Evolutionary conservation across 2,888 invertebrate genomes (phyloP).

Genomic region (Macrosoma leucophasiata): DNA sequence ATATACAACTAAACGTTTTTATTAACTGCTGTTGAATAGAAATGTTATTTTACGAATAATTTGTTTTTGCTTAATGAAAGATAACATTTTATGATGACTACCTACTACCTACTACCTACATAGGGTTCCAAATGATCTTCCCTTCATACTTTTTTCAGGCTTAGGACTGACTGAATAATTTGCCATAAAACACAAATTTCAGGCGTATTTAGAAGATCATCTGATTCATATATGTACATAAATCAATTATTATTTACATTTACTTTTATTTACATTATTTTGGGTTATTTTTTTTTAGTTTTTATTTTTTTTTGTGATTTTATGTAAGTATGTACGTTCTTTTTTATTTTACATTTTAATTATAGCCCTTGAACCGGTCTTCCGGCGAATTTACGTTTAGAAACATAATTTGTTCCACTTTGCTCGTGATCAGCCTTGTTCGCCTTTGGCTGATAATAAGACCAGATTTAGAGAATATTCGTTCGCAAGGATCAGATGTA

Average conservation of each 20-base stretch:
- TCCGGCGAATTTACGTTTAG: slow-evolving; percentile 1
- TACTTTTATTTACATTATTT: neutral
- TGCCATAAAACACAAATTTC: no score
- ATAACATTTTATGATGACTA: no score
- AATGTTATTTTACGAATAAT: no score
- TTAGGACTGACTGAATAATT: no score
- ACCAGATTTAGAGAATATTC: slow-evolving; percentile 27
- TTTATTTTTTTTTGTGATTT: no score
- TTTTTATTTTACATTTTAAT: neutral
- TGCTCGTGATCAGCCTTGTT: slow-evolving; percentile 3
- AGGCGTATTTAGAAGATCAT: slow-evolving; percentile 7
- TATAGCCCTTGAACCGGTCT: slow-evolving; percentile 1
- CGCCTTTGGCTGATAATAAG: slow-evolving; percentile 2
- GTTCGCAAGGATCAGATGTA: slow-evolving; percentile 25
- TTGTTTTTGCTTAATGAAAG: no score
- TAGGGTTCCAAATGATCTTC: no score
- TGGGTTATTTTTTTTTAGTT: neutral
- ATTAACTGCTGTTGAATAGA: no score
- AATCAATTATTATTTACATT: neutral
- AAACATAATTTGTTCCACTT: slow-evolving; percentile 6
- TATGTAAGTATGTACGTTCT: slow-evolving; percentile 4
- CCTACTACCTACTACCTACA: no score
- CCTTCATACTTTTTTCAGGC: no score
- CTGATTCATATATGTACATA: slow-evolving; percentile 1
- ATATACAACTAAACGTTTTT: no score